Conservation (phyloP, 1,140 invertebrate species). For the Harpegnathos saltator region DNA sequence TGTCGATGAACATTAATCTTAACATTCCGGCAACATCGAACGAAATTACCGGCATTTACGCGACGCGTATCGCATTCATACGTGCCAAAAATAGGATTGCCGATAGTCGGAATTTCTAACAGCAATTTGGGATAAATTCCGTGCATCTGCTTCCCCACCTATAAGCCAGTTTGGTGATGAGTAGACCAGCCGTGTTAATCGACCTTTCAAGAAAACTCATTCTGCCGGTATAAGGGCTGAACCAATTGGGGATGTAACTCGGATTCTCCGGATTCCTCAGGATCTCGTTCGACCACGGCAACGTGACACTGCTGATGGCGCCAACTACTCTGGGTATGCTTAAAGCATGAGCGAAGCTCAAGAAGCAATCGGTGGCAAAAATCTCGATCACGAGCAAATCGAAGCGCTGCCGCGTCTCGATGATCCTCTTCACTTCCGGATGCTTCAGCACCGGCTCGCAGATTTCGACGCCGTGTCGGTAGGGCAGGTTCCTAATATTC, state of each 20-base stretch:
- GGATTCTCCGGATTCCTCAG: slow-evolving; percentile 57
- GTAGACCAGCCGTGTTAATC: neutral
- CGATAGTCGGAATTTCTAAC: slow-evolving; percentile 27
- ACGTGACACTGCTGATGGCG: neutral
- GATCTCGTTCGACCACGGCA: slow-evolving; percentile 26
- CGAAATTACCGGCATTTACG: slow-evolving; percentile 13
- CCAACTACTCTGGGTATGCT: slow-evolving; percentile 25
- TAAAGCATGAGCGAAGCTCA: slow-evolving; percentile 18
- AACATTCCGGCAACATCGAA: neutral
- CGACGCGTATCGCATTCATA: neutral
- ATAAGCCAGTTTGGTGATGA: slow-evolving; percentile 5
- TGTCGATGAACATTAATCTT: neutral
- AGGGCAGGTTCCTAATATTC: neutral
- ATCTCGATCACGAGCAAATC: slow-evolving; percentile 40
- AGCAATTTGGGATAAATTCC: slow-evolving; percentile 30
- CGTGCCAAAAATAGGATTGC: slow-evolving; percentile 8
- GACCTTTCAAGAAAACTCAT: slow-evolving; percentile 57
- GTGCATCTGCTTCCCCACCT: neutral
- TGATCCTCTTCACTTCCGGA: slow-evolving; percentile 34
- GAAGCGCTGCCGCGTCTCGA: slow-evolving; percentile 25
- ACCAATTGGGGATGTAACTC: slow-evolving; percentile 46
- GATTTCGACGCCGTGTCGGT: neutral
- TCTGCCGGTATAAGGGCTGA: neutral
- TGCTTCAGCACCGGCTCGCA: slow-evolving; percentile 26
- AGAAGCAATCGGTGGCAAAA: slow-evolving; percentile 47